Evolutionary conservation across 2,888 invertebrate genomes (phyloP), one percentile per base, ranked within the genome.

Genomic region (Tanytarsus gracilentus): DNA sequence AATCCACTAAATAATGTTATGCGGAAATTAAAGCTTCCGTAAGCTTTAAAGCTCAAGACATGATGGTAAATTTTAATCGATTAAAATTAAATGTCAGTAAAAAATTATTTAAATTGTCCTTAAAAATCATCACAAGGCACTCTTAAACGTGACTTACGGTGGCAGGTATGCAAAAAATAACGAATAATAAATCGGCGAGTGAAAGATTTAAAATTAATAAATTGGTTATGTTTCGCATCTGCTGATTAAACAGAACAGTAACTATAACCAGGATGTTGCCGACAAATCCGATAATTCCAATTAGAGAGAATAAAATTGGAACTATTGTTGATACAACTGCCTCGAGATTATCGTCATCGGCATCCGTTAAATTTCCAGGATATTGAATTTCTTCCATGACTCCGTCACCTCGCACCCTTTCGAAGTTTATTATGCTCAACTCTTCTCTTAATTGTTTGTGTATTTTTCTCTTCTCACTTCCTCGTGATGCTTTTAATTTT

Each of bases 191-290:
- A 72, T 95, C 95, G 26, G 94, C 92, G 6, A 90, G 78, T 0
- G 94, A 93, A 62, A 94, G 75, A 70, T 91, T 93, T 56, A 92
- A 86, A 67, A 95, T 94, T 25, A 95, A 78, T n/a, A 93, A 79
- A 73, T 95, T 95, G 11, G 95, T 95, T 0, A 92, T 92, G 49
- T 90, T 92, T 67, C 91, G 79, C 94, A 95, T 95, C 66, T 88
- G 86, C 65, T 88, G 85, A 72, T 93, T 91, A 30, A 86, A 83
- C 11, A 88, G 79, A 0, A 95, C 91, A 1, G 94, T 91, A 5
- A 92, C 75, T 3, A 94, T 90, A 27, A 95, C 93, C 64, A 95
- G 75, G 1, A 85, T 81, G 73, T 95, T 95, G 63, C 94, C 95
- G 56, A 92, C 79, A 39, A 94, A 77, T 2, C 94, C 94, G 16